Conservation (phyloP, 2,113 vertebrate genomes). For the Mormyrus lacerda region DNA sequence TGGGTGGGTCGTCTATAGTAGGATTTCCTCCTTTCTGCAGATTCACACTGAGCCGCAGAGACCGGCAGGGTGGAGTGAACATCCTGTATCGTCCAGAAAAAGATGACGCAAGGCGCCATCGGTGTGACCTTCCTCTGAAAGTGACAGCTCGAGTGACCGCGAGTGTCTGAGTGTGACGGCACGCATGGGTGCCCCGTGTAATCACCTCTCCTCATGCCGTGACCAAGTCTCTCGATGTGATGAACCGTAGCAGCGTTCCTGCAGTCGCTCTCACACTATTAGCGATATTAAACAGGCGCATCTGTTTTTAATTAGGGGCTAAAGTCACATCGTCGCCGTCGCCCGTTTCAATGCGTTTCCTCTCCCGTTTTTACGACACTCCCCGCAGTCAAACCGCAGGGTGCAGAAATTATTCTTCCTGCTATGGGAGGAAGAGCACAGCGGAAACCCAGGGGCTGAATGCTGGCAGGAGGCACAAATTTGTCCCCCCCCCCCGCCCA, state of each 20-base stretch:
- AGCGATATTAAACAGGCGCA: slow-evolving; percentile 15
- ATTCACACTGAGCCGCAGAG: background rate
- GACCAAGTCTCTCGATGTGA: background rate
- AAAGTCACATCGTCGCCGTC: background rate
- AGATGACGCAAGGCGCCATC: background rate
- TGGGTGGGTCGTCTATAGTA: background rate
- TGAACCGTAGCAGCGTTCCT: background rate
- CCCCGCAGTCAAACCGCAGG: background rate
- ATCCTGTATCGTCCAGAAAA: background rate
- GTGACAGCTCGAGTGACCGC: background rate
- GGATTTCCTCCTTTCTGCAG: background rate
- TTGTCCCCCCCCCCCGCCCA: background rate
- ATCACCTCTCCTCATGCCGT: background rate
- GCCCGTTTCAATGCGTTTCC: background rate
- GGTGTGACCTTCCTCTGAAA: background rate
- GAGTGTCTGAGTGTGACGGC: background rate
- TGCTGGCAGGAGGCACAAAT: background rate
- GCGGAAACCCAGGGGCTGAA: background rate
- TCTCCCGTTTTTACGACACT: background rate
- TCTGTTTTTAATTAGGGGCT: slow-evolving; percentile 16
- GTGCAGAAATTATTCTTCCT: background rate
- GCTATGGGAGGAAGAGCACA: background rate
- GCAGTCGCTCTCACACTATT: slow-evolving; percentile 3
- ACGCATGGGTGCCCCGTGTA: background rate
- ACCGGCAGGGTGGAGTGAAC: background rate